phyloP scores from a whole-genome alignment of 2,797 vertebrate genomes.

The Heterohyrax brucei region DNA sequence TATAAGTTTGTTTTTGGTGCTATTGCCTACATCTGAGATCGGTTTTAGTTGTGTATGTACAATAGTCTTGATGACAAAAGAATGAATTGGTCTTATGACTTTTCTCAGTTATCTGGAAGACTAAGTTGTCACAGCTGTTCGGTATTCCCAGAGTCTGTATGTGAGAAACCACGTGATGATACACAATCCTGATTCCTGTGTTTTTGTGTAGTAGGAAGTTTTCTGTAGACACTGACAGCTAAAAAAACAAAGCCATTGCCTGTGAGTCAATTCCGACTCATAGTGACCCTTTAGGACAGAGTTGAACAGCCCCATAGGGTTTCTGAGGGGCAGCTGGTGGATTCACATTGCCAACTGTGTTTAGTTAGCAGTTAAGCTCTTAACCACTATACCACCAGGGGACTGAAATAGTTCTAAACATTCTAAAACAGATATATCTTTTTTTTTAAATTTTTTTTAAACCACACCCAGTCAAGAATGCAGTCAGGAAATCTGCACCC shows the following conservation, averaged over 20 bases:
- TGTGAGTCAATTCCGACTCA: too few relatives aligned
- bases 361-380: too few relatives aligned
- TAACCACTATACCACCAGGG: too few relatives aligned
- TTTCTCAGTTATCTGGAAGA: conserved; percentile 17
- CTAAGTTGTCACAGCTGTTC: not conserved
- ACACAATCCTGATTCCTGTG: not conserved
- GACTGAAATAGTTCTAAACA: not conserved
- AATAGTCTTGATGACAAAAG: not conserved
- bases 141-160: not conserved
- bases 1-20: not conserved
- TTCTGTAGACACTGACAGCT: not conserved
- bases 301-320: too few relatives aligned
- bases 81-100: not conserved
- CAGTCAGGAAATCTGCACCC: not conserved
- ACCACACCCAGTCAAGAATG: not conserved
- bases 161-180: conserved; percentile 15
- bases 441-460: not conserved
- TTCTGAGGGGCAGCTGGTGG: too few relatives aligned
- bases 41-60: conserved; percentile 2
- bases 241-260: too few relatives aligned
- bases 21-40: conserved; percentile 19
- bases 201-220: not conserved
- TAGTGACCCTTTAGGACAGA: too few relatives aligned
- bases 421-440: not conserved
- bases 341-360: too few relatives aligned